Conservation (phyloP, 2,888 invertebrate genomes). For the Lasius platythorax region DNA sequence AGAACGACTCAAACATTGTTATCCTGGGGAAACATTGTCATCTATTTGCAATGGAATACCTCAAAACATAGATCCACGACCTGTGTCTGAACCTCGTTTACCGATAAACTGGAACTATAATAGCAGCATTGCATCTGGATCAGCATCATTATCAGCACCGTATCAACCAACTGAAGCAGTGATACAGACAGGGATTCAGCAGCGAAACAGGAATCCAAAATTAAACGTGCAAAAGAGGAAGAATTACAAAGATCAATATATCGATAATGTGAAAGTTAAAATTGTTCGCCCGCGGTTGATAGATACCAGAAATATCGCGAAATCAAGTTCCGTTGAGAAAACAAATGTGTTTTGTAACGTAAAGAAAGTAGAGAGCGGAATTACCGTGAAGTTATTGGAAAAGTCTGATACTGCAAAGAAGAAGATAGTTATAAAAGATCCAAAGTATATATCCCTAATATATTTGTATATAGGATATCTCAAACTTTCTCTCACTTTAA, state of each 20-base stretch:
- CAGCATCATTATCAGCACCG: slow-evolving; percentile 60
- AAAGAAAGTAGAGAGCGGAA: slow-evolving; percentile 78
- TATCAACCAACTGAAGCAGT: slow-evolving; percentile 72
- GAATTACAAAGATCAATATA: slow-evolving; percentile 80
- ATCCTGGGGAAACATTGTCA: slow-evolving; percentile 77
- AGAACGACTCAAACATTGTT: slow-evolving; percentile 73
- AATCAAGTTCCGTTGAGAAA: slow-evolving; percentile 56
- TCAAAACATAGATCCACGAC: slow-evolving; percentile 75
- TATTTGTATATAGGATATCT: neutral
- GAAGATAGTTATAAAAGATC: slow-evolving; percentile 79
- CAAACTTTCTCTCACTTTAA: neutral
- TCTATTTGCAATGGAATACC: slow-evolving; percentile 78
- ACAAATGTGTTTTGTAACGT: slow-evolving; percentile 75
- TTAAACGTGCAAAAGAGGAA: slow-evolving; percentile 68
- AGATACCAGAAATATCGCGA: slow-evolving; percentile 77
- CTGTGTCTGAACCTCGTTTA: slow-evolving; percentile 74
- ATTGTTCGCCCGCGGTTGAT: slow-evolving; percentile 77
- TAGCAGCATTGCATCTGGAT: neutral
- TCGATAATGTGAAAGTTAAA: slow-evolving; percentile 71
- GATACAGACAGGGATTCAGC: slow-evolving; percentile 46
- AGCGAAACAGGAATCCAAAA: slow-evolving; percentile 23
- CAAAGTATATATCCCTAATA: slow-evolving; percentile 72
- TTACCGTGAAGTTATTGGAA: slow-evolving; percentile 78
- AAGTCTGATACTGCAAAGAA: slow-evolving; percentile 73
- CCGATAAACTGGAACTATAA: slow-evolving; percentile 62